Evolutionary conservation across 1,140 invertebrate species (phyloP).

Genomic region (Drosophila kanapiae): DNA sequence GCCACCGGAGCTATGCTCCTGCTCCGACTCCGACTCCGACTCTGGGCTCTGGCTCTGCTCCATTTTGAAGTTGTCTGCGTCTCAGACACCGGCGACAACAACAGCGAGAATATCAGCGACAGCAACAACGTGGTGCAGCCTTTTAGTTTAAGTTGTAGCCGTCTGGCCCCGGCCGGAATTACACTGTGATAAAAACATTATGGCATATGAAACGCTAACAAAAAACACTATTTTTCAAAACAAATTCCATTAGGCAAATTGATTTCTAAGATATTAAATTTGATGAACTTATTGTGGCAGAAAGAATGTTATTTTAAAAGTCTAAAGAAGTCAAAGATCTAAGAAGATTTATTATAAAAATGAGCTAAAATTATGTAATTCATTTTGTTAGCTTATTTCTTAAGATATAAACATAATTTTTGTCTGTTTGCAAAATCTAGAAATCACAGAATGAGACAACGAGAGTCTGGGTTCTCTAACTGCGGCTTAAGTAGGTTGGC

Average conservation of each 20-base stretch:
- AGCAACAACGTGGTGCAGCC: conserved; percentile 62
- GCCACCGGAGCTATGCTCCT: conserved; percentile 58
- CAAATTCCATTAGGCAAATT: not conserved
- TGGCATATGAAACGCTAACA: not conserved
- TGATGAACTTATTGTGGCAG: not conserved
- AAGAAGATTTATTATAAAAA: not conserved
- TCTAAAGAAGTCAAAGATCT: not conserved
- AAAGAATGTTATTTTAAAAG: not conserved
- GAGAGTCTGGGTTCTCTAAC: conserved; percentile 43
- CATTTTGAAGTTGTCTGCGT: conserved; percentile 81
- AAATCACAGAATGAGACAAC: conserved; percentile 9
- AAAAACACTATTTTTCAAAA: too few species aligned
- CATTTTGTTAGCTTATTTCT: not conserved
- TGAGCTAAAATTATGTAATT: not conserved
- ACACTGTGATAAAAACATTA: not conserved
- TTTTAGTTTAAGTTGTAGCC: conserved; percentile 81
- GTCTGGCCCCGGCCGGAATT: conserved; percentile 34
- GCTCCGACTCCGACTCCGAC: conserved; percentile 18
- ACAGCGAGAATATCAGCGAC: conserved; percentile 29
- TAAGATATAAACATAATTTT: not conserved
- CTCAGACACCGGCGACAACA: conserved; percentile 75
- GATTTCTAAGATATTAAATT: not conserved
- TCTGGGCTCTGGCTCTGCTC: conserved; percentile 25
- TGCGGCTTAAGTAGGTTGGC: conserved; percentile 57
- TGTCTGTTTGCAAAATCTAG: not conserved